Conservation (phyloP, 2,888 invertebrate species). For the Andrena bucephala region DNA sequence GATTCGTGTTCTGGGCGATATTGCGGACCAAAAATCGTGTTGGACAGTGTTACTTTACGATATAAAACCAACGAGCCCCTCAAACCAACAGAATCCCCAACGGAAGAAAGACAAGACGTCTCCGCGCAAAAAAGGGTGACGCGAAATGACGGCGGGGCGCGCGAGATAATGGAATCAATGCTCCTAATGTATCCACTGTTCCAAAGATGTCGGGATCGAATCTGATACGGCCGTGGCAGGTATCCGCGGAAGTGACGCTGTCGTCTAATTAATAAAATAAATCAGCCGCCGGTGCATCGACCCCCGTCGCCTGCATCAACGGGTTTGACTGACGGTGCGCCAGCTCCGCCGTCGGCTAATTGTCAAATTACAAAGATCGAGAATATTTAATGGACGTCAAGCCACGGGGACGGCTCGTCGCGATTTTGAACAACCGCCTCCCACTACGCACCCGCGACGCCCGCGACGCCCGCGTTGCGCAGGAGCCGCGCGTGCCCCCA, state of each 20-base stretch:
- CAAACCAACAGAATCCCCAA: too few species aligned
- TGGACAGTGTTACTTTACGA: too few species aligned
- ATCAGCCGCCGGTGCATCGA: slow-evolving; percentile 66
- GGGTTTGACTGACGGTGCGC: slow-evolving; percentile 67
- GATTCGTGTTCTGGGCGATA: too few species aligned
- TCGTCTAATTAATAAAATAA: slow-evolving; percentile 74
- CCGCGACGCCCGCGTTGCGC: slow-evolving; percentile 51
- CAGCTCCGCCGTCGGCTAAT: slow-evolving; percentile 72
- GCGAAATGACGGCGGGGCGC: background rate
- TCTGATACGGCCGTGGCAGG: slow-evolving; percentile 40
- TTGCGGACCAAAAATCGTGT: too few species aligned
- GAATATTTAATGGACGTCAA: slow-evolving; percentile 78
- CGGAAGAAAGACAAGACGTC: background rate
- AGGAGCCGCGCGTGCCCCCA: slow-evolving; percentile 64
- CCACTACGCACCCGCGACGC: background rate
- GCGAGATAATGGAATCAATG: slow-evolving; percentile 55
- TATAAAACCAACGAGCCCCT: too few species aligned
- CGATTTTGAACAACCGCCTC: slow-evolving; percentile 42
- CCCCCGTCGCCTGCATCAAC: slow-evolving; percentile 56
- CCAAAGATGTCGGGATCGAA: slow-evolving; percentile 24
- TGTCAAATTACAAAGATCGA: slow-evolving; percentile 80
- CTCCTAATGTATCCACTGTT: slow-evolving; percentile 18
- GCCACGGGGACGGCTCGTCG: slow-evolving; percentile 44
- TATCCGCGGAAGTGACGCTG: slow-evolving; percentile 49
- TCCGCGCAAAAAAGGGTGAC: background rate